Conservation (phyloP, 2,113 vertebrate species). For the Zingel zingel region DNA sequence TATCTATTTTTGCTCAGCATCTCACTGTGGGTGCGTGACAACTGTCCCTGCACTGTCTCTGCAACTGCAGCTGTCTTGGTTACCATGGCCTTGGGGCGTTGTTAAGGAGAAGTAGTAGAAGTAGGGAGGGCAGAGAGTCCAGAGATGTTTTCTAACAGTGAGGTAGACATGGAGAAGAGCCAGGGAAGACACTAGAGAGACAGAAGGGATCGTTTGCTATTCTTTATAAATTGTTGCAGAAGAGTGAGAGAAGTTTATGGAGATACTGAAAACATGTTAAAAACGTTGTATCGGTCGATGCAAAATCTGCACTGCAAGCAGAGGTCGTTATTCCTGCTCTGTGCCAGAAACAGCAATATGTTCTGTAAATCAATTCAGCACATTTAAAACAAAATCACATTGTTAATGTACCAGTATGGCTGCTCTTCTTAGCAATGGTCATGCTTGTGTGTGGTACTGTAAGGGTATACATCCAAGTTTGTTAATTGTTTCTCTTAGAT, state of each 20-base stretch:
- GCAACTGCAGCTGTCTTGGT: slow-evolving; percentile 38
- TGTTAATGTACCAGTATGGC: not conserved
- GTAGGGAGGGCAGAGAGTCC: slow-evolving; percentile 27
- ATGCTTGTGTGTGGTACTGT: not conserved
- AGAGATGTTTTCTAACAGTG: slow-evolving; percentile 43
- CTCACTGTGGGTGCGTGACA: slow-evolving; percentile 10
- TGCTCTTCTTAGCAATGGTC: not conserved
- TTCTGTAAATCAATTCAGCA: not conserved
- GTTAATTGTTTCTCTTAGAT: too few relatives aligned
- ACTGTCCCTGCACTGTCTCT: slow-evolving; percentile 35
- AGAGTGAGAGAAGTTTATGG: not conserved
- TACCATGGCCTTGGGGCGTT: slow-evolving; percentile 26
- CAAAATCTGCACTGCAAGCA: not conserved
- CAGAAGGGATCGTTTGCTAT: not conserved
- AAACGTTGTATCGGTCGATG: not conserved
- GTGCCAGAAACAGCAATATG: not conserved
- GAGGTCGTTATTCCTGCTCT: not conserved
- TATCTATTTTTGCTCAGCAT: slow-evolving; percentile 53
- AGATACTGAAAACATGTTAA: not conserved
- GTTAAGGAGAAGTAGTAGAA: slow-evolving; percentile 38
- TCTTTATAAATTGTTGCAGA: slow-evolving; percentile 4
- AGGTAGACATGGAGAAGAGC: slow-evolving; percentile 18
- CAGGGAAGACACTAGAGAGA: not conserved
- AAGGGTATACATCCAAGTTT: too few relatives aligned
- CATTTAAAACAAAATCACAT: not conserved